phyloP scores from a whole-genome alignment of 2,888 invertebrate genomes.

The Tipula confusa region DNA sequence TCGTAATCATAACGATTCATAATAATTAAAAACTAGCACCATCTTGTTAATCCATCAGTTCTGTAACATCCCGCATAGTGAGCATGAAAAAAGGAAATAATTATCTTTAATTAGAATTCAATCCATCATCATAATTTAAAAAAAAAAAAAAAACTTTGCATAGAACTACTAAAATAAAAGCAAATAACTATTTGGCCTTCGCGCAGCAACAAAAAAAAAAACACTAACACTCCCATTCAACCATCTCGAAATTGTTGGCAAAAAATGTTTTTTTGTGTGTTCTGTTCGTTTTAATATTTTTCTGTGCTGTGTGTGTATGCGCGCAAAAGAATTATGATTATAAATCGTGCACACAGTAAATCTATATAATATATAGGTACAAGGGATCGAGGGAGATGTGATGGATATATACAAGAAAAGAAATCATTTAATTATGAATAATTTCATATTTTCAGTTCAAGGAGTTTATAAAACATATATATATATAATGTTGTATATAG shows the following conservation, averaged over 20 bases:
- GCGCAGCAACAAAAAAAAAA: neutral
- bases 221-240: neutral
- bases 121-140: constrained; percentile 20
- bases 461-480: neutral
- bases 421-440: constrained; percentile 25
- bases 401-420: neutral
- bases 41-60: neutral
- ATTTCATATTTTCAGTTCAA: constrained; percentile 20
- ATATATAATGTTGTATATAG: too few species aligned
- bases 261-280: neutral
- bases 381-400: neutral
- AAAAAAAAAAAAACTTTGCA: neutral
- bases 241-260: neutral
- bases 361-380: neutral
- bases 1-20: neutral
- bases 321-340: constrained; percentile 12
- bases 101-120: constrained; percentile 25
- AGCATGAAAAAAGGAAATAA: constrained; percentile 6
- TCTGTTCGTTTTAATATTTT: neutral
- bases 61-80: neutral
- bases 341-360: constrained; percentile 12
- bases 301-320: neutral
- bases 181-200: neutral
- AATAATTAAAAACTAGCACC: constrained; percentile 1
- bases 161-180: neutral